Evolutionary conservation across 2,797 vertebrate genomes (phyloP), one percentile per base, ranked within the genome.

Genomic region (Pseudochirops cupreus): DNA sequence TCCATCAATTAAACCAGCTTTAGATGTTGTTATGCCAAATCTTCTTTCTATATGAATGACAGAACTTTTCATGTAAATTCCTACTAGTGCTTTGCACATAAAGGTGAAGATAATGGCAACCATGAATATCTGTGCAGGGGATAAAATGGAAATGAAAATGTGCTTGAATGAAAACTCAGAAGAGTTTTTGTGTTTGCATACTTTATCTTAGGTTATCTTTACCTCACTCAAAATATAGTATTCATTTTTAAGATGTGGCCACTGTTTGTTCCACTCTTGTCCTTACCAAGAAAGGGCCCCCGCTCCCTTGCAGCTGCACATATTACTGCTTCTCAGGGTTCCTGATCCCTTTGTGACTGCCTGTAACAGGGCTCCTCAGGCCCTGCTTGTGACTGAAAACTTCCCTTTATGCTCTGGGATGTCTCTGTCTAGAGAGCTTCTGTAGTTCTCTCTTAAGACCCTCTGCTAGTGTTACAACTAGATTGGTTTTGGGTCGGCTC

Each of bases 11-110:
- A 99, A 97, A 89, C 99, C 99, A 92, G 98, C 98, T 13, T 98
- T 96, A 91, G 99, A 99, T 74, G 99, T 99, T 0, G 99, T 95
- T 97, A 99, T 98, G 97, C 99, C 99, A 96, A 99, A 99, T 97
- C 99, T 99, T 56, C 99, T 98, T 98, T 99, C 99, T 97, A 99
- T 99, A 97, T 99, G 99, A 55, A 99, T 99, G 98, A 99, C 99
- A 95, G 99, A 99, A 98, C 99, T 99, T 98, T 99, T 99, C 99
- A 99, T 99, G 98, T 99, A 98, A 97, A 98, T 96, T 82, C 97
- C 99, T 57, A 98, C 98, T 96, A 99, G 96, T 0, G 99, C 31
- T 98, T 99, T 99, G 7, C 98, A 98, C 95, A 99, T 99, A 97
- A 98, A 99, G 96, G 98, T 98, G 96, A 26, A 57, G 56, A 57